Evolutionary conservation across 2,113 vertebrate species (phyloP).

Genomic region (Vidua chalybeata): DNA sequence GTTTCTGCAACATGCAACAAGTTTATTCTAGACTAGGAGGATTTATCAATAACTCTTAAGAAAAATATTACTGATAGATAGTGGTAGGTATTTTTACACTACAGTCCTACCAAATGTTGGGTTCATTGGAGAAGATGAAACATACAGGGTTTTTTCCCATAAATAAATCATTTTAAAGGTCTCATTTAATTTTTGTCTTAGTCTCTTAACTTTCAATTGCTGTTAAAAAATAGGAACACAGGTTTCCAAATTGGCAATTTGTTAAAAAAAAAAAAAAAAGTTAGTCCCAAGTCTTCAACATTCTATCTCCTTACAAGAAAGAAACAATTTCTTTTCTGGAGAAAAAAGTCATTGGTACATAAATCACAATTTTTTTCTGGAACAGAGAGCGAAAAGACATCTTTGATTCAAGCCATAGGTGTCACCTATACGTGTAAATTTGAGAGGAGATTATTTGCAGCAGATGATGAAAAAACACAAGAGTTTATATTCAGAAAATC

Average conservation of each 20-base stretch:
- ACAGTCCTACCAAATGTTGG: background rate
- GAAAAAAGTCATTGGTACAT: background rate
- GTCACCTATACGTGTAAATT: rapidly evolving
- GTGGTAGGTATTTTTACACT: background rate
- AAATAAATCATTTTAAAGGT: background rate
- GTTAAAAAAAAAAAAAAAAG: background rate
- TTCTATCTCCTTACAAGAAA: background rate
- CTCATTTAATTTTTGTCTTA: background rate
- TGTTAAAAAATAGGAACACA: background rate
- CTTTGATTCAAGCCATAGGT: background rate
- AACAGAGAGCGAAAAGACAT: background rate
- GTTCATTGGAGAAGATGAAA: background rate
- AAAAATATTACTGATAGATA: background rate
- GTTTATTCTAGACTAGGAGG: background rate
- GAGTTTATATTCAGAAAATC: background rate
- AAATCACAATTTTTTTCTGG: background rate
- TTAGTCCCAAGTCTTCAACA: too few relatives aligned
- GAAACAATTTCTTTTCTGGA: background rate
- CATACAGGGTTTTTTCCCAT: background rate
- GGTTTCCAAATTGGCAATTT: background rate
- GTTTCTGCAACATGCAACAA: background rate
- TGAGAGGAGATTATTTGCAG: background rate
- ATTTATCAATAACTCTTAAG: background rate
- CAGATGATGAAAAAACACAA: background rate
- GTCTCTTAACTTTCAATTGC: background rate